A percentile compares a stretch with the other conserved stretches of the same genome.
phyloP scores from a whole-genome alignment of 2,797 vertebrate species.

The Sebastes trivittatus region DNA sequence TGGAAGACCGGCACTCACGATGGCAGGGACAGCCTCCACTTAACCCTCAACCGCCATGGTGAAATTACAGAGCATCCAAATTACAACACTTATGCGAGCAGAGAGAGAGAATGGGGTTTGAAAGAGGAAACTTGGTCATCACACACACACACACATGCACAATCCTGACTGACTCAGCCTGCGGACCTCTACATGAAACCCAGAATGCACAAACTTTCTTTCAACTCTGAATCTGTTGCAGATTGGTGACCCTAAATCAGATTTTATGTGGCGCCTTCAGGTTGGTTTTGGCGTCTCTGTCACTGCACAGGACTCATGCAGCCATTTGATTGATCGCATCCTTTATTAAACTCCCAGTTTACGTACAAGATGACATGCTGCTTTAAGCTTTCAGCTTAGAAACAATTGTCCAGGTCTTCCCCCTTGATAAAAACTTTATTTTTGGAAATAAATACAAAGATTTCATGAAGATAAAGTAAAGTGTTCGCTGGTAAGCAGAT shows the following conservation, averaged over 20 bases:
- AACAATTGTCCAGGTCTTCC: not conserved
- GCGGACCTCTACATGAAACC: constrained; percentile 30
- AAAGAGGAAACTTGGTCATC: constrained; percentile 56
- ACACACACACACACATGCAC: constrained; percentile 15
- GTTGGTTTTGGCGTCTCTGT: not conserved
- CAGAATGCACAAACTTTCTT: constrained; percentile 26
- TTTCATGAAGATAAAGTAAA: not conserved
- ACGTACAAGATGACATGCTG: not conserved
- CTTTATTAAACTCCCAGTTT: not conserved
- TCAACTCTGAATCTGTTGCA: constrained; percentile 42
- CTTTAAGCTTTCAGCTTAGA: not conserved
- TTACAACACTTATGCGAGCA: constrained; percentile 76
- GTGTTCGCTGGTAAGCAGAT: no score
- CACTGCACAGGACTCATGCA: not conserved
- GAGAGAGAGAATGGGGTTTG: constrained; percentile 30
- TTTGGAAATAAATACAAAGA: not conserved
- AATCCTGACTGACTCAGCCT: constrained; percentile 51
- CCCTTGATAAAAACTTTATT: not conserved
- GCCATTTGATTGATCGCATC: not conserved
- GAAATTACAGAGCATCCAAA: constrained; percentile 84
- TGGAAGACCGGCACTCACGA: constrained; percentile 65
- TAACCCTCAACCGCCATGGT: constrained; percentile 81
- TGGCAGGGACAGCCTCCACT: constrained; percentile 78
- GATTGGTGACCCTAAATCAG: constrained; percentile 21
- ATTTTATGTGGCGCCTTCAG: not conserved